Evolutionary conservation across 2,888 invertebrate species (phyloP), one percentile per base, ranked within the genome.

Genomic region (Lepidocyrtinus sp.): DNA sequence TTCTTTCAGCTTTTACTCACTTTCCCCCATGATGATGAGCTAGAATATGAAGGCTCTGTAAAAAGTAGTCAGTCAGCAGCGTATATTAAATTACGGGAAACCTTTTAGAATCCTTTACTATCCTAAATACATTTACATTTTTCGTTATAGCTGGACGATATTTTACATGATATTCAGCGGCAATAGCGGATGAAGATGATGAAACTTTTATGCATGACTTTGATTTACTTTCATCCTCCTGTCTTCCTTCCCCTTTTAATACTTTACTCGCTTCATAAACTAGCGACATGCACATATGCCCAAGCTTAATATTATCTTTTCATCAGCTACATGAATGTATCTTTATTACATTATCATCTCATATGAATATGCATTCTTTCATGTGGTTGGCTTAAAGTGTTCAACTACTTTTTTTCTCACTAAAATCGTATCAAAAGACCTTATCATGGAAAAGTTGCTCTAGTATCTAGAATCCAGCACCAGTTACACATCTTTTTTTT

Each of bases 151-250:
- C 26, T 55, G 17, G 55, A 55, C 5, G 17, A n/a, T 55, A 55
- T 7, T 55, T 36, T 36, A n/a, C n/a, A n/a, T n/a, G n/a, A n/a
- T 36, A 9, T 24, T 45, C 36, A 5, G 17, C 24, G n/a, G 64
- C 25, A 79, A 80, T 80, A 80, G 70, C 74, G 80, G 75, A 80
- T 75, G 75, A 36, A 65, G 74, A 75, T 80, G 74, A 80, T 80
- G 80, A 80, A 80, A 80, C 80, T 80, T 80, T 80, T 80, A 80
- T 80, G 75, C 80, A 80, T 75, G 64, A 70, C 70, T 80, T 80
- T 80, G 80, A 80, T 80, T 80, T 80, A 80, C 74, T 80, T 80
- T 80, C 75, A 74, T 73, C 64, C 68, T 64, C 46, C 62, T 75
- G 50, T 62, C 68, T 64, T 64, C 67, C 72, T 19, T 62, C 62